A percentile compares a stretch with the other conserved stretches of the same genome.
Evolutionary conservation across 2,797 vertebrate species (phyloP).

Genomic region (Onychomys torridus): DNA sequence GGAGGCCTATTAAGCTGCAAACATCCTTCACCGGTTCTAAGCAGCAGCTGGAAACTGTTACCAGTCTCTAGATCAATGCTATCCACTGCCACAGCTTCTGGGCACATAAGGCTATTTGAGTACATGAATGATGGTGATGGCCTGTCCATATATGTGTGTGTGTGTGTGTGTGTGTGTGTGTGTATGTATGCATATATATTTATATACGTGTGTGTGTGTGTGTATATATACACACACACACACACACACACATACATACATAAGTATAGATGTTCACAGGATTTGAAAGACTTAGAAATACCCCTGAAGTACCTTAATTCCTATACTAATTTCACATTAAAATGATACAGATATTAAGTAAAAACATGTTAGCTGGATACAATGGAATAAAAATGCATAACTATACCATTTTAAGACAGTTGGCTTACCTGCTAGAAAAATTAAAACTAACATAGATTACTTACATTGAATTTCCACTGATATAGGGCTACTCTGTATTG

Average conservation of each 20-base stretch:
- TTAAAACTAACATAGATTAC: neutral
- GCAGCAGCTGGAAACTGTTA: neutral
- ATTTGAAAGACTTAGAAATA: neutral
- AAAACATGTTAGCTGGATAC: neutral
- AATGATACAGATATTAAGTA: neutral
- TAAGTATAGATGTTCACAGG: neutral
- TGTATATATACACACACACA: no score
- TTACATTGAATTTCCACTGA: neutral
- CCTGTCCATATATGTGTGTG: neutral
- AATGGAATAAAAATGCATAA: neutral
- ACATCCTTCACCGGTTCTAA: neutral
- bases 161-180: neutral
- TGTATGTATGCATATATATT: neutral
- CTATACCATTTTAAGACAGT: slow-evolving; percentile 15
- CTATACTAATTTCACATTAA: neutral
- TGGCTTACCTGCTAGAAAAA: neutral
- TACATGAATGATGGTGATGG: neutral
- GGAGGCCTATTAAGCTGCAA: neutral
- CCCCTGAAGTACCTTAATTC: neutral
- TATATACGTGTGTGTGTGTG: neutral
- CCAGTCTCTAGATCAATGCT: neutral
- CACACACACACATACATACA: no score
- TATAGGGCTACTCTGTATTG: neutral
- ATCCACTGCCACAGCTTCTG: neutral
- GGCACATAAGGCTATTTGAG: neutral